Base-by-base conservation (phyloP, 2,888 invertebrate species). In the Oscheius onirici region DNA sequence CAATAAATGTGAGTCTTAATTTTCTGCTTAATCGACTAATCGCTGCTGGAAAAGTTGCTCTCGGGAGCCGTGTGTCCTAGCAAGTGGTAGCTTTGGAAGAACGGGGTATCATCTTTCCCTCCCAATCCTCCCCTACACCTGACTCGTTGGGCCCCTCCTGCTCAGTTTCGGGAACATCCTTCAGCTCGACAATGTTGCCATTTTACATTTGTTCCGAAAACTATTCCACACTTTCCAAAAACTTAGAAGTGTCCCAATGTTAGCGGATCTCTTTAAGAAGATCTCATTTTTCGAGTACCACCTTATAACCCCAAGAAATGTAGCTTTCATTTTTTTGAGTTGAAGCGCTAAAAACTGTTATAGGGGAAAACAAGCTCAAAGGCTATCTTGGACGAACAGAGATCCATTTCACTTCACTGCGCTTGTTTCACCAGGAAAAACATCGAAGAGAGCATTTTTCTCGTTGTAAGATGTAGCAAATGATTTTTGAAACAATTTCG, bases 61-160 rank as follows among this genome's bases (percentile, higher is more conserved):
- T 60, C 60, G 20, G 41, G 28, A 43, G 46, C 28, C 52, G 40
- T 41, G 54, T 66, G 52, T 66, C 66, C 34, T 52, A 66, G 66
- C 66, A 66, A 66, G 66, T 66, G 66, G 66, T 66, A 66, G 52
- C 66, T 26, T 41, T 66, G 66, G 66, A 66, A 66, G 66, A 66
- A 66, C 63, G 63, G 66, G 54, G 66, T 66, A 66, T 66, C 66
- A 54, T 66, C 66, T 66, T 66, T 66, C 66, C 66, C 41, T 52
- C 66, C 66, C 52, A 66, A 66, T 66, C 66, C 34, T 34, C 34
- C 66, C 61, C 66, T 63, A 63, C 63, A 63, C 63, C 63, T 63
- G 63, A 63, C 63, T 63, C 63, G 63, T 63, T 63, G 63, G 49
- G 49, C 49, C 20, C 60, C 41, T 22, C 46, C 13, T 34, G 34